Percentiles rank a stretch among this genome's conserved stretches.
These are phyloP conservation scores for Oryzias dopingdopingensis DNA, from an alignment of 2,797 vertebrate genomes.

Conservation along the genomic window DNA sequence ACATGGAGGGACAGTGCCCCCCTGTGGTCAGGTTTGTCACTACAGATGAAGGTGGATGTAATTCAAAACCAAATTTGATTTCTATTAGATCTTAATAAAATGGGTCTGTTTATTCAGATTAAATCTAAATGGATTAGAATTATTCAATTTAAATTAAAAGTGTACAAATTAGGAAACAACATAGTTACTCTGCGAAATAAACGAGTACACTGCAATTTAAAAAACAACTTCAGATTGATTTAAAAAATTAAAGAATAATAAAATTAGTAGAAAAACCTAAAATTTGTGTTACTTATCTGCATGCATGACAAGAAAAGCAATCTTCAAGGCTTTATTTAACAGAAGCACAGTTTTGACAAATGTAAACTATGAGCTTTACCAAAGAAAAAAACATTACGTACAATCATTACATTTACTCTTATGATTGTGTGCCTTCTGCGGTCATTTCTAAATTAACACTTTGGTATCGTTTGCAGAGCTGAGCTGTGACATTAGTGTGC, in stretches of 20 bases:
- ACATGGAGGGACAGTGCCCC: slow-evolving; percentile 31
- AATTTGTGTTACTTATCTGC: not conserved
- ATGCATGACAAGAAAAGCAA: slow-evolving; percentile 22
- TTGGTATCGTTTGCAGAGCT: slow-evolving; percentile 39
- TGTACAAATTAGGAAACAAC: no score
- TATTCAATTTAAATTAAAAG: no score
- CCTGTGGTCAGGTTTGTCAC: slow-evolving; percentile 42
- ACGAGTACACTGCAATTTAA: no score
- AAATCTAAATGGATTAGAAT: no score
- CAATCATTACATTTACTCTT: slow-evolving; percentile 1
- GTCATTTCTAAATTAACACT: slow-evolving; percentile 53
- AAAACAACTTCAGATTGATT: no score
- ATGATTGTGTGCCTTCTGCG: not conserved
- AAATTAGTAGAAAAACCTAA: no score
- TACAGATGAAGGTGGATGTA: not conserved
- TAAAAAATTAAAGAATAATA: no score
- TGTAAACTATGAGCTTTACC: slow-evolving; percentile 1
- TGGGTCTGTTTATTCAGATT: no score
- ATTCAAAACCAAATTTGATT: no score
- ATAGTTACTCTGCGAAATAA: no score
- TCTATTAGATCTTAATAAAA: no score
- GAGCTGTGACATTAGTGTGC: slow-evolving; percentile 38
- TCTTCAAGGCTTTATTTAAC: slow-evolving; percentile 24
- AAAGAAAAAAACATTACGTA: slow-evolving; percentile 12
- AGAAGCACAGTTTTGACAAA: slow-evolving; percentile 13